Evolutionary conservation across 2,797 vertebrate genomes (phyloP).

Genomic region (Eulemur coronatus): DNA sequence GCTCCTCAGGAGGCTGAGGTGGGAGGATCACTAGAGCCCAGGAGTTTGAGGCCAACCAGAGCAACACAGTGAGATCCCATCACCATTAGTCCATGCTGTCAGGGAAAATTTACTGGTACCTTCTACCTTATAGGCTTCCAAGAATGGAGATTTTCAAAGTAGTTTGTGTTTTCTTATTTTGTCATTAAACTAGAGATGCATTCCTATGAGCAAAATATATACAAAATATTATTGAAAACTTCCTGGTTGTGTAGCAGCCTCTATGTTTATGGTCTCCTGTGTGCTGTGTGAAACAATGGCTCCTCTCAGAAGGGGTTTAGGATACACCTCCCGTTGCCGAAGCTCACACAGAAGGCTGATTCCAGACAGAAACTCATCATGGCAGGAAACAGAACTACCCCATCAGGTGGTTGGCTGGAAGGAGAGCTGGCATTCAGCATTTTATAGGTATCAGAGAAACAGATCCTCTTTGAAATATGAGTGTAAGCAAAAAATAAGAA

Average conservation of each 20-base stretch:
- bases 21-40: neutral
- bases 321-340: neutral
- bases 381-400: neutral
- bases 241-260: neutral
- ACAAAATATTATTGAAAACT: neutral
- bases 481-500: neutral
- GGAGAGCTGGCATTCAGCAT: neutral
- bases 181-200: neutral
- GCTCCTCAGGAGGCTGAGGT: neutral
- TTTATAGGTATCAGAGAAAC: neutral
- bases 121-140: neutral
- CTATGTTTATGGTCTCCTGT: neutral
- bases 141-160: constrained; percentile 34
- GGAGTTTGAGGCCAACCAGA: neutral
- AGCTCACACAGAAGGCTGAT: neutral
- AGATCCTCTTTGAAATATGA: neutral
- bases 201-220: neutral
- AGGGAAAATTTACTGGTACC: constrained; percentile 28
- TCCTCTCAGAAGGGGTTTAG: neutral
- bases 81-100: neutral
- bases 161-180: neutral
- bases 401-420: neutral
- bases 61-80: neutral
- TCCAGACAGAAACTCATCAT: neutral
- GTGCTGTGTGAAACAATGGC: neutral